Conservation (phyloP, 2,888 invertebrate genomes). For the Hyalella azteca region DNA sequence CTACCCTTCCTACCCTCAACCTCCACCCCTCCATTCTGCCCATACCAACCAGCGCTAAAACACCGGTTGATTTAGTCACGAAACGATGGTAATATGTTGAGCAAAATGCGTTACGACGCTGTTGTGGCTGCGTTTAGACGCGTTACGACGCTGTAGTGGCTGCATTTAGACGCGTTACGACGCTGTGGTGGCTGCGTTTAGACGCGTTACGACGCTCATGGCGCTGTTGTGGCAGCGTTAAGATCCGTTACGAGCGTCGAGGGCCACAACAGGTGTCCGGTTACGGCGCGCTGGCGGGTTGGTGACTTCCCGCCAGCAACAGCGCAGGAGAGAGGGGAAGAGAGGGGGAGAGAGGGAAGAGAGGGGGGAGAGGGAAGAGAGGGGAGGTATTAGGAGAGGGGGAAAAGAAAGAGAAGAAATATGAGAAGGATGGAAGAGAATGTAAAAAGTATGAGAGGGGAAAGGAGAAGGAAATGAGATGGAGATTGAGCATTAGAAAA, state of each 20-base stretch:
- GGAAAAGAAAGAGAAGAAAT: too few relatives aligned
- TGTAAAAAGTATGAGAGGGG: too few relatives aligned
- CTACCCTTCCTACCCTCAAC: not conserved
- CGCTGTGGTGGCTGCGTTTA: not conserved
- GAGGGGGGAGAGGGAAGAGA: not conserved
- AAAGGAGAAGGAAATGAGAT: too few relatives aligned
- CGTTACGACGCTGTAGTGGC: too few relatives aligned
- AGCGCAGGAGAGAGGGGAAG: not conserved
- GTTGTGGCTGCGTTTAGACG: too few relatives aligned
- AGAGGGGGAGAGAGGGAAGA: not conserved
- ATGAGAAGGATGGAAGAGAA: too few relatives aligned
- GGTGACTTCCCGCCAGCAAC: slow-evolving; percentile 5
- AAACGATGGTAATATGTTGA: too few relatives aligned
- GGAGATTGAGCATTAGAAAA: too few relatives aligned
- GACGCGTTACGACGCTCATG: not conserved
- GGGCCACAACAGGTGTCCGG: slow-evolving; percentile 16
- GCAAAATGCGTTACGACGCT: too few relatives aligned
- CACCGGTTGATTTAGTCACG: too few relatives aligned
- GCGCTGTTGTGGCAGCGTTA: not conserved
- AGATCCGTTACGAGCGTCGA: not conserved
- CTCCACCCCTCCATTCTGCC: slow-evolving; percentile 22
- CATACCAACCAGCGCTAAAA: too few relatives aligned
- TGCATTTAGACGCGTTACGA: too few relatives aligned
- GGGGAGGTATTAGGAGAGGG: not conserved
- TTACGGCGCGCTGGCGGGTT: slow-evolving; percentile 22